Conservation (phyloP, 2,888 invertebrate genomes). For the Agrochola litura region DNA sequence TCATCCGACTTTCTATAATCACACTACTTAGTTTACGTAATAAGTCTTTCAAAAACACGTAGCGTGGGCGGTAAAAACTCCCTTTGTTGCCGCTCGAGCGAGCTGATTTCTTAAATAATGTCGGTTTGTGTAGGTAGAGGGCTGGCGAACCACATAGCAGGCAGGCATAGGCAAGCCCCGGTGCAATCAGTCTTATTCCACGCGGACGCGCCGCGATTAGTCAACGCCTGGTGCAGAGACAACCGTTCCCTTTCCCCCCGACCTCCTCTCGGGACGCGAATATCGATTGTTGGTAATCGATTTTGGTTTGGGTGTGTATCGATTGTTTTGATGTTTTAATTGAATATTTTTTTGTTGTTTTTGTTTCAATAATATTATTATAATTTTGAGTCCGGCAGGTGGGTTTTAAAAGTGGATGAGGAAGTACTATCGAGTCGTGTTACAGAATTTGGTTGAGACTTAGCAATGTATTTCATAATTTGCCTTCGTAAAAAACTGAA, state of each 20-base stretch:
- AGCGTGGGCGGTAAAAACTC: conserved; percentile 86
- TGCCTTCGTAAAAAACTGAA: neutral
- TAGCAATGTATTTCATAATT: neutral
- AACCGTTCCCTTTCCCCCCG: conserved; percentile 81
- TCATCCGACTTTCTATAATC: conserved; percentile 57
- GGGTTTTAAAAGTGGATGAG: conserved; percentile 7
- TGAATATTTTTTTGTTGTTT: conserved; percentile 65
- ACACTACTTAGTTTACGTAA: conserved; percentile 73
- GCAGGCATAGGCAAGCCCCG: conserved; percentile 87
- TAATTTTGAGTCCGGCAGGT: neutral
- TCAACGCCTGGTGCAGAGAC: conserved; percentile 90
- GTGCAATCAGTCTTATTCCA: conserved; percentile 90
- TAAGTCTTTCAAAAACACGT: conserved; percentile 82
- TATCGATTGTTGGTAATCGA: conserved; percentile 89
- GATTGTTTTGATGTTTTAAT: conserved; percentile 75
- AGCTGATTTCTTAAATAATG: conserved; percentile 90
- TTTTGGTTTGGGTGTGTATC: conserved; percentile 83
- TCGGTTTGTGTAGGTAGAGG: conserved; percentile 88
- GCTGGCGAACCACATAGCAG: conserved; percentile 83
- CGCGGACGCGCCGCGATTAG: conserved; percentile 90
- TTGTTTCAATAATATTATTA: conserved; percentile 9
- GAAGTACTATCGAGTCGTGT: neutral
- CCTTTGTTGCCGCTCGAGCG: conserved; percentile 88
- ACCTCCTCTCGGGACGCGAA: conserved; percentile 80
- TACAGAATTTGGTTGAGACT: neutral